Conservation (phyloP, 1,140 invertebrate species). For the Calosoma granatense region DNA sequence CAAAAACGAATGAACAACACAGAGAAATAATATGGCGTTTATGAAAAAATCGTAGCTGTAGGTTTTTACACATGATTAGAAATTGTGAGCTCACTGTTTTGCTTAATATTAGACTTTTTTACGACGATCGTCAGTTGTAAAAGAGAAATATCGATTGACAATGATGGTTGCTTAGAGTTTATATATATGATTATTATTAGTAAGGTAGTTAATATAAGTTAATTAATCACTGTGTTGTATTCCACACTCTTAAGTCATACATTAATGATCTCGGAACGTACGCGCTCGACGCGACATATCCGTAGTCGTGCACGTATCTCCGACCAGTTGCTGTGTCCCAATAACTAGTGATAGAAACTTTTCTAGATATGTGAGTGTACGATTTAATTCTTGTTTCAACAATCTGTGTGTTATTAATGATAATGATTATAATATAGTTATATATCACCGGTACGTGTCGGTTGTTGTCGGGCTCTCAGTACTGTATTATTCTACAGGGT, state of each 20-base stretch:
- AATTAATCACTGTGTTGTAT: not conserved
- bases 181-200: not conserved
- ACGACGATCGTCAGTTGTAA: not conserved
- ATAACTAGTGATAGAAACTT: constrained; percentile 29
- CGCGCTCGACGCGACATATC: not conserved
- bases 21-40: not conserved
- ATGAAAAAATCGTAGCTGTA: constrained; percentile 1
- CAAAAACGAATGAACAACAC: not conserved
- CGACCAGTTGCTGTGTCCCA: constrained; percentile 33
- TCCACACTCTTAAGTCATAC: constrained; percentile 4
- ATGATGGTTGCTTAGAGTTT: constrained; percentile 1
- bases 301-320: not conserved
- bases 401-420: too few species aligned
- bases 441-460: too few species aligned
- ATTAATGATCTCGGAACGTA: not conserved
- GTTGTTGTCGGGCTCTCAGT: too few species aligned
- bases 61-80: constrained; percentile 3
- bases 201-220: constrained; percentile 6
- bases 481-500: too few species aligned
- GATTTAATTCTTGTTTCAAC: not conserved
- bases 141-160: not conserved
- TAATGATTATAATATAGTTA: too few species aligned
- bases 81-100: constrained; percentile 6
- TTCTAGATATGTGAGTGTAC: not conserved
- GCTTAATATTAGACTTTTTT: constrained; percentile 3